A percentile compares a stretch with the other conserved stretches of the same genome.
Evolutionary conservation across 1,140 invertebrate species (phyloP).

Genomic region (Steinernema feltiae): DNA sequence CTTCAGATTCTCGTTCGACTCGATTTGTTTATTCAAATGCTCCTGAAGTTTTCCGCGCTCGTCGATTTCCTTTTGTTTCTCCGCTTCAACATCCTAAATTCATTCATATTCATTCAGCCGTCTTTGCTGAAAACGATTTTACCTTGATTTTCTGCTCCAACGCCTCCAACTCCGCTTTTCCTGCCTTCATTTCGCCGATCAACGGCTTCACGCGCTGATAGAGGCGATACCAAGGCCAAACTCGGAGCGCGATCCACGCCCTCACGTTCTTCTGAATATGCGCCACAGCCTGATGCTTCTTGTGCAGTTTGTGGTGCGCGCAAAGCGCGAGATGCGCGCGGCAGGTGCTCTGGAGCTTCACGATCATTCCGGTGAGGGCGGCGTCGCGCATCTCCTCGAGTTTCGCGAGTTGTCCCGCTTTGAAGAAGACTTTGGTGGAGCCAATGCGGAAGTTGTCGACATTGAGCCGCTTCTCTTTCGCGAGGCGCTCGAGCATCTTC

Average conservation of each 20-base stretch:
- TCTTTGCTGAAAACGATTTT: slow-evolving; percentile 58
- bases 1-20: slow-evolving; percentile 40
- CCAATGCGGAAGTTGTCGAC: slow-evolving; percentile 45
- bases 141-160: slow-evolving; percentile 90
- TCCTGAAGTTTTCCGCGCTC: slow-evolving; percentile 35
- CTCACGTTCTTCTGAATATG: slow-evolving; percentile 94
- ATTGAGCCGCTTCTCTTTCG: slow-evolving; percentile 36
- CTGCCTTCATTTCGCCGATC: slow-evolving; percentile 80
- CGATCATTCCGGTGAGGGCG: slow-evolving; percentile 89
- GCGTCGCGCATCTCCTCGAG: slow-evolving; percentile 99
- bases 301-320: slow-evolving; percentile 36
- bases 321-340: slow-evolving; percentile 39
- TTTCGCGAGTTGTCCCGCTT: slow-evolving; percentile 97
- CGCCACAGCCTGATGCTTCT: slow-evolving; percentile 29
- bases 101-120: slow-evolving; percentile 28
- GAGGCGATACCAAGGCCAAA: slow-evolving; percentile 82
- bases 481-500: slow-evolving; percentile 39
- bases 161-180: slow-evolving; percentile 93
- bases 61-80: slow-evolving; percentile 26
- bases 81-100: slow-evolving; percentile 52
- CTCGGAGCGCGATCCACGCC: slow-evolving; percentile 91
- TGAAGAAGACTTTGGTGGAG: slow-evolving; percentile 77
- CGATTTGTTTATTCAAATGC: slow-evolving; percentile 34
- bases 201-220: slow-evolving; percentile 45
- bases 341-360: slow-evolving; percentile 75